Conservation (phyloP, 2,888 invertebrate genomes). For the Plutella xylostella region DNA sequence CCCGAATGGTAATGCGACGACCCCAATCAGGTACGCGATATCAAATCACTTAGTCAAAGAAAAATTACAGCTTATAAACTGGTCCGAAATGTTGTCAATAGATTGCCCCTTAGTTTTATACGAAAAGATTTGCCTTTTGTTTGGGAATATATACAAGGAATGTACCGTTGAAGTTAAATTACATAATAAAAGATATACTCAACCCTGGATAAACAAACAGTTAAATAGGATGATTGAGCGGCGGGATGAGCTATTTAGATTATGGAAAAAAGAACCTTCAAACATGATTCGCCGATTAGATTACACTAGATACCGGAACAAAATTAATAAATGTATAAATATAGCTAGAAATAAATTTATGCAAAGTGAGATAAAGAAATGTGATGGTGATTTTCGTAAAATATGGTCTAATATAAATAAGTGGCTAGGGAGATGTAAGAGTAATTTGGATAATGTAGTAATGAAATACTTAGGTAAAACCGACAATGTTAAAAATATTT, state of each 20-base stretch:
- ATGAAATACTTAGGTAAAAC: conserved; percentile 1
- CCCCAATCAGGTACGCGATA: background rate
- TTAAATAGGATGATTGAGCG: background rate
- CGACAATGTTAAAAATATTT: conserved; percentile 2
- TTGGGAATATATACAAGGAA: background rate
- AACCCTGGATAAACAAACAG: background rate
- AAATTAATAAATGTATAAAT: background rate
- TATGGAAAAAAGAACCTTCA: background rate
- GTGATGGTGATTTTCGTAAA: background rate
- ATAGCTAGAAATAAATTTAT: background rate
- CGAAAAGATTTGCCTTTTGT: background rate
- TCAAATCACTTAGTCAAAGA: background rate
- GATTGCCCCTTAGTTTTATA: background rate
- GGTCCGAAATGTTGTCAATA: background rate
- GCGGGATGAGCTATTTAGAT: background rate
- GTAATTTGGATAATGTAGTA: background rate
- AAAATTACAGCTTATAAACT: background rate
- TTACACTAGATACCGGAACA: background rate
- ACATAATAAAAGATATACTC: background rate
- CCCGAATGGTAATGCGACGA: background rate
- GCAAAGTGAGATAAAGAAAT: background rate
- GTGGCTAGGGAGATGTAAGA: background rate
- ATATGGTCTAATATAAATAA: background rate
- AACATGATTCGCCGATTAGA: too few relatives aligned
- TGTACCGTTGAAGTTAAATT: background rate